A percentile compares a stretch with the other conserved stretches of the same genome.
phyloP scores from a whole-genome alignment of 2,797 vertebrate genomes.

The Pangasius macronema region DNA sequence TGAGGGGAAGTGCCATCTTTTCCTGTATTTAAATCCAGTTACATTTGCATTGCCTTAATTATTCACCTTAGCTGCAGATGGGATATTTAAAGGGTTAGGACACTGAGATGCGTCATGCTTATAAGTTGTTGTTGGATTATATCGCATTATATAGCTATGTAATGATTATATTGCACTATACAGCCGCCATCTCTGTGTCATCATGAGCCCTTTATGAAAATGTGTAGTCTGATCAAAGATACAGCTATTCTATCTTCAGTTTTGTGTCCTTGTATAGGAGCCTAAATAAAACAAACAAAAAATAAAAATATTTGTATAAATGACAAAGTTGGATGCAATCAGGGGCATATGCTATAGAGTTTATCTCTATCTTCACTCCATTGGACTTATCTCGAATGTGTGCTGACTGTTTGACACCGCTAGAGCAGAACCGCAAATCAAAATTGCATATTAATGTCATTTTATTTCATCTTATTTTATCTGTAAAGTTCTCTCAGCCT shows the following conservation, averaged over 20 bases:
- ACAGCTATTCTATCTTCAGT: not conserved
- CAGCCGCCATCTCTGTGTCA: slow-evolving; percentile 35
- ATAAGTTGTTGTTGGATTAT: slow-evolving; percentile 26
- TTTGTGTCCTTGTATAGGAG: not conserved
- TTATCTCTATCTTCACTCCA: not conserved
- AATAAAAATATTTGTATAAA: not conserved
- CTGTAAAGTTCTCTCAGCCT: slow-evolving; percentile 19
- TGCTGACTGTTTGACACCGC: too few relatives aligned
- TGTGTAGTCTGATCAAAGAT: not conserved
- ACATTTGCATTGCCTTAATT: slow-evolving; percentile 56
- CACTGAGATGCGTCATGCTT: slow-evolving; percentile 43
- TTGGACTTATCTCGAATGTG: not conserved
- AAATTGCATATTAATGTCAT: slow-evolving; percentile 26
- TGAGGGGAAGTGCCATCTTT: slow-evolving; percentile 28
- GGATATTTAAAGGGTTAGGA: slow-evolving; percentile 40
- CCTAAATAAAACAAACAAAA: not conserved
- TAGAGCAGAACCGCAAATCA: slow-evolving; percentile 28
- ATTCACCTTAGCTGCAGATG: slow-evolving; percentile 47
- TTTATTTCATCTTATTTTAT: slow-evolving; percentile 20
- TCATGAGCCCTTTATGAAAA: slow-evolving; percentile 17
- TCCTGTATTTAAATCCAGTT: slow-evolving; percentile 57
- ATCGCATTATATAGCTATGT: slow-evolving; percentile 19
- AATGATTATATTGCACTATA: slow-evolving; percentile 6
- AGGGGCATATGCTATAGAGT: not conserved
- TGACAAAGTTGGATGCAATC: not conserved